These are phyloP conservation scores for Kryphioiulus occultus DNA, from an alignment of 2,888 invertebrate genomes.

Conservation along the genomic window DNA sequence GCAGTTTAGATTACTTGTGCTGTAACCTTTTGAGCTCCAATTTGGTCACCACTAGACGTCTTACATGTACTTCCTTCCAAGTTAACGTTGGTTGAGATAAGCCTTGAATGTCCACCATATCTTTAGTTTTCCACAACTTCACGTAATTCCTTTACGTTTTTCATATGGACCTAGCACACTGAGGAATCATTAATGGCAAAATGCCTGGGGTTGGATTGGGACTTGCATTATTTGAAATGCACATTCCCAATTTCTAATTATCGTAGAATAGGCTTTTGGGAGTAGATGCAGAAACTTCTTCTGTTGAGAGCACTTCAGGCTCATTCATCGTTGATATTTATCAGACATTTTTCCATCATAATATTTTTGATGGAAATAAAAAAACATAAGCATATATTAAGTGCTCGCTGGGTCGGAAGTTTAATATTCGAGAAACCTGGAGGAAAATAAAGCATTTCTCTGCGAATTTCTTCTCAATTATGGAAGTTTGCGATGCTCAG, in stretches of 20 bases:
- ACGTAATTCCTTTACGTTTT: neutral
- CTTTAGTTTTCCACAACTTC: neutral
- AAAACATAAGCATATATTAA: constrained; percentile 35
- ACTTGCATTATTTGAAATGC: constrained; percentile 31
- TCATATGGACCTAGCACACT: neutral
- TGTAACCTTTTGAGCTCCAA: neutral
- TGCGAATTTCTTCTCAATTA: neutral
- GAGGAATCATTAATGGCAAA: constrained; percentile 22
- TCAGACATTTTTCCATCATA: constrained; percentile 35
- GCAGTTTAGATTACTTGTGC: too few species aligned
- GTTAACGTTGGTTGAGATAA: neutral
- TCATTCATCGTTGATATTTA: constrained; percentile 35
- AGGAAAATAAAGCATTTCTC: constrained; percentile 18
- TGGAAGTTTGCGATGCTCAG: neutral
- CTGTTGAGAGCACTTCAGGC: constrained; percentile 11
- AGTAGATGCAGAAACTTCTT: neutral
- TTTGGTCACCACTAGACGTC: neutral
- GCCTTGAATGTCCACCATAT: neutral
- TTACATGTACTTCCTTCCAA: neutral
- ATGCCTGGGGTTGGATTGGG: constrained; percentile 26
- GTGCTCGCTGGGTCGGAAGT: constrained; percentile 2
- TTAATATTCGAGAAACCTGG: constrained; percentile 18
- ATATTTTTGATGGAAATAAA: constrained; percentile 4
- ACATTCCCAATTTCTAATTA: constrained; percentile 35
- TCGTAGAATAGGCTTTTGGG: constrained; percentile 25